Base-by-base conservation (phyloP, 2,113 vertebrate species). In the Hippocampus comes region DNA sequence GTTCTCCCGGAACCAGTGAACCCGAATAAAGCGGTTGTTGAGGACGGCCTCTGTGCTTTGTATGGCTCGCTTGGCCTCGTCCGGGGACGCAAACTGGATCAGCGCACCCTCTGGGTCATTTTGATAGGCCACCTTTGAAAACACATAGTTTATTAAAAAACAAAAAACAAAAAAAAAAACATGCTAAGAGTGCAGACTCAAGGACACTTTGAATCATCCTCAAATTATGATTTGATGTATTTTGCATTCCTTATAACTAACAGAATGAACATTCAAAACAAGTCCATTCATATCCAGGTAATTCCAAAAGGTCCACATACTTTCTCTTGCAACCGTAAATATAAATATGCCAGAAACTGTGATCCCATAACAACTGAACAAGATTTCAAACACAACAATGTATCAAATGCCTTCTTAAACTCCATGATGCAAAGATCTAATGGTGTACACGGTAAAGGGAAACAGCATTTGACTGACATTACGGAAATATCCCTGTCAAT, bases 21-120 rank as follows among this genome's bases (percentile, higher is more conserved):
- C 93, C 82, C 92, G 95, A 87, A 99, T 98, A 87, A 98, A 98
- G 23, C 96, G 95, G 89, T 98, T 98, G 83, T 97, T 98, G 79
- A 98, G 93, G 25, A 98, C 95, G 15, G 97, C 97, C 91, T 99
- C 96, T 51, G 95, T 95, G 90, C 96, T 98, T 72, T 96, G 95
- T 72, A 97, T 96, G 67, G 97, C 97, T 74, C 94, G 94, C 86
- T 92, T 96, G 72, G 97, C 96, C 86, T 97, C 95, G 67, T 95
- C 95, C 0, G 96, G 94, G 25, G 93, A 93, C 42, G 95, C 93
- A 89, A 99, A 99, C 85, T 98, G 96, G 81, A 99, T 97, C 79
- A 99, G 94, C 20, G 96, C 96, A 77, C 94, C 94, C 84, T 98
- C 96, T 73, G 94, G 95, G 91, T 99, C 94, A 82, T 95, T 95